Conservation (phyloP, 2,113 vertebrate genomes). For the Pyrgilauda ruficollis region DNA sequence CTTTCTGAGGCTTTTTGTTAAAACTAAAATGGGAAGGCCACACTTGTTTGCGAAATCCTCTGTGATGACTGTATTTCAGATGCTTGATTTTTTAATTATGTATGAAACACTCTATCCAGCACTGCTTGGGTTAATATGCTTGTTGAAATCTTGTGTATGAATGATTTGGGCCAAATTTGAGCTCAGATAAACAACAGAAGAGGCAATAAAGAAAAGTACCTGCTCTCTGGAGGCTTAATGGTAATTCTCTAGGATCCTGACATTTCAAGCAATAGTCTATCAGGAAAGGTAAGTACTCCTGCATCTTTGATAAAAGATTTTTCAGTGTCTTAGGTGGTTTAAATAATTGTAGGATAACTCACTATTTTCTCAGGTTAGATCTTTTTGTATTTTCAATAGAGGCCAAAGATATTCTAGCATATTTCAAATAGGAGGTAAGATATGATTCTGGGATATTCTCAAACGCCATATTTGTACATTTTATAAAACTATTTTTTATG, state of each 20-base stretch:
- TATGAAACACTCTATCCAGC: not conserved
- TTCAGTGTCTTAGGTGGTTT: not conserved
- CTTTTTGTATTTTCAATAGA: not conserved
- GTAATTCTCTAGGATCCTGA: slow-evolving; percentile 9
- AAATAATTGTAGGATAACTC: not conserved
- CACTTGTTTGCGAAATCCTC: not conserved
- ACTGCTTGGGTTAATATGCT: not conserved
- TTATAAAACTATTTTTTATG: not conserved
- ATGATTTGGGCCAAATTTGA: not conserved
- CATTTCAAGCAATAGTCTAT: not conserved
- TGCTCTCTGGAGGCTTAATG: not conserved
- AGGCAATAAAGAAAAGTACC: not conserved
- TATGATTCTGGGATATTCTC: not conserved
- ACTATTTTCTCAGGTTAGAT: not conserved
- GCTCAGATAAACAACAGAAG: not conserved
- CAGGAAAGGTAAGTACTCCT: not conserved
- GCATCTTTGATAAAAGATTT: not conserved
- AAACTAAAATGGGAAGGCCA: not conserved
- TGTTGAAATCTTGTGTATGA: not conserved
- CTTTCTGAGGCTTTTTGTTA: slow-evolving; percentile 8
- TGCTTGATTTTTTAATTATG: not conserved
- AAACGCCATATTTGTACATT: not conserved
- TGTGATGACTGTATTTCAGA: not conserved
- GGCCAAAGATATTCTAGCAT: not conserved
- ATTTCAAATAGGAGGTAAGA: not conserved